Base-by-base conservation (phyloP, 1,140 invertebrate species). In the Plodia interpunctella region DNA sequence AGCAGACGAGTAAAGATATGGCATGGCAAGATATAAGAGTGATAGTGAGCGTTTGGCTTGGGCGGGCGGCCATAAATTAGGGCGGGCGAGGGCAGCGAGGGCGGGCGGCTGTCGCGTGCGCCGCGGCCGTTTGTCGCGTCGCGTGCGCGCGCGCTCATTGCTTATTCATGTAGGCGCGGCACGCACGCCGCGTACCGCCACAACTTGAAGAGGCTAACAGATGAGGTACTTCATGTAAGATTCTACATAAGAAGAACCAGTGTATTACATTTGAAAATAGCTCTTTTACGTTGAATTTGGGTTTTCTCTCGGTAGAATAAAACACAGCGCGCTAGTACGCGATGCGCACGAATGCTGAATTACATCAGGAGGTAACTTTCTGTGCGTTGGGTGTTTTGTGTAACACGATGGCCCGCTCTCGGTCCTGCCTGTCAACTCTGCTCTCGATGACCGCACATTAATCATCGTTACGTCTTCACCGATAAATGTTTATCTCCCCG, bases 131-230 rank as follows among this genome's bases (percentile, higher is more conserved):
- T 88, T 80, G 77, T 78, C 73, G 77, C 68, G 75, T 88, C 70
- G 83, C 86, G 86, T 88, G 86, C 86, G 86, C 86, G 65, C 69
- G 86, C 83, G 83, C 83, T 88, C 86, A 87, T 88, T 84, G 68
- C 72, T 84, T 88, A 88, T 88, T 87, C 85, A 87, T 87, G 76
- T 76, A 68, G 63, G 44, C 21, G 50, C 35, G 59, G 68, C 86
- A 88, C 85, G 85, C 83, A 63, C 54, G 51, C 28, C 25, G 21
- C 9, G 49, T 20, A 19, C 6, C 51, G 13, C 3, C 20, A 10
- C 20, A n/a, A 5, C 1, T 17, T 44, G 15, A 44, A 44, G 15
- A 1, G 5, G 38, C 38, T 44, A 10, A 44, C 38, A 44, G 38
- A 44, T 44, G 15, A 2, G 38, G 10, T 15, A 6, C 38, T 44